Conservation (phyloP, 2,888 invertebrate species). For the Dinocampus coccinellae region DNA sequence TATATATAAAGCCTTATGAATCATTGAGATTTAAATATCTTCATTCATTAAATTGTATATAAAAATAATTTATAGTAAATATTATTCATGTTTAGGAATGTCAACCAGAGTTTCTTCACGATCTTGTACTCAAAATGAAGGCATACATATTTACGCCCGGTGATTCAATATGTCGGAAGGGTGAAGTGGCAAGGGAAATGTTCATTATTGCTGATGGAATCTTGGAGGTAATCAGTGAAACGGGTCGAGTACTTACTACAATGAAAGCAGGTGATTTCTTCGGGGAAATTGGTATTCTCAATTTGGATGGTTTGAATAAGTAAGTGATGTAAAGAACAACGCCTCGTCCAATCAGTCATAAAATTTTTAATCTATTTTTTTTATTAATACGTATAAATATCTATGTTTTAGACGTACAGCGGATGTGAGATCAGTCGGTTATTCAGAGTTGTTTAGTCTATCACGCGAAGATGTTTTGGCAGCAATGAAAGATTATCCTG, state of each 20-base stretch:
- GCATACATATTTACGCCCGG: slow-evolving; percentile 98
- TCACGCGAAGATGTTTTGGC: slow-evolving; percentile 94
- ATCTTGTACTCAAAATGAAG: slow-evolving; percentile 97
- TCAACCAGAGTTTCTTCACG: slow-evolving; percentile 96
- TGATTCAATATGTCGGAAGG: slow-evolving; percentile 95
- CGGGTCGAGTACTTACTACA: slow-evolving; percentile 91
- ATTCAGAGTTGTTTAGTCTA: slow-evolving; percentile 93
- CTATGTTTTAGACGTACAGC: slow-evolving; percentile 86
- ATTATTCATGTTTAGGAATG: slow-evolving; percentile 78
- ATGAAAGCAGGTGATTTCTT: slow-evolving; percentile 99
- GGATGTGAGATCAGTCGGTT: slow-evolving; percentile 95
- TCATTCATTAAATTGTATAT: not conserved
- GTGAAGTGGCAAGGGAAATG: slow-evolving; percentile 96
- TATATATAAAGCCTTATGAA: not conserved
- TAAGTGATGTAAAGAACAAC: too few relatives aligned
- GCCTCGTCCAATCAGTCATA: too few relatives aligned
- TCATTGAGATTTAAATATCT: not conserved
- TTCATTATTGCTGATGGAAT: slow-evolving; percentile 98
- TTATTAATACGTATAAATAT: slow-evolving; percentile 18
- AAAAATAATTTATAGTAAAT: not conserved
- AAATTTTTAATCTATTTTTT: too few relatives aligned
- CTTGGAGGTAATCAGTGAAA: slow-evolving; percentile 94
- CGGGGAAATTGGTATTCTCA: slow-evolving; percentile 96
- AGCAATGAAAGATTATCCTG: slow-evolving; percentile 97
- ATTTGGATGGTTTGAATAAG: slow-evolving; percentile 96